Evolutionary conservation across 2,888 invertebrate genomes (phyloP), one percentile per base, ranked within the genome.

Genomic region (Tetranychus piercei): DNA sequence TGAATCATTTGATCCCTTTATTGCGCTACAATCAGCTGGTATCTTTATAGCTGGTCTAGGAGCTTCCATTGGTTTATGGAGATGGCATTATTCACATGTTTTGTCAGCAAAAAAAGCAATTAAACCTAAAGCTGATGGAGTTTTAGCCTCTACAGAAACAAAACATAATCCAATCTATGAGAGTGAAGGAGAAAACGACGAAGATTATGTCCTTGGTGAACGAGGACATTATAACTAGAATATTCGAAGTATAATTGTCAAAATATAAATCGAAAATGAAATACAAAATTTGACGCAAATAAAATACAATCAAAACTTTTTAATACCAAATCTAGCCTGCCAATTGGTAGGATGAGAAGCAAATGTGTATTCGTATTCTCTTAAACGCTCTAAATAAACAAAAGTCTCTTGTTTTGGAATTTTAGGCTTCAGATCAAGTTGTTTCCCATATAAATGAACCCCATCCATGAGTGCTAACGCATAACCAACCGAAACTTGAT

Each of bases 401-500:
- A 64, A 73, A 20, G 23, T 20, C 22, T 73, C 11, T 34, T n/a
- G 55, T 6, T 73, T 20, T 15, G 34, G 20, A 22, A 73, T 67
- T 43, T 75, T 75, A 5, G 75, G 75, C 23, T 72, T 18, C 15
- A 75, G 20, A 64, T 65, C 15, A 20, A 75, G 23, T 20, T 64
- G 18, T 8, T 22, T 15, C 22, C 72, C 75, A 66, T 55, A 75
- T 8, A 75, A 44, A 20, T 72, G 20, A 9, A 75, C 64, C 20
- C 75, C 75, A 34, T 75, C 72, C 34, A 75, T 45, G 22, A 75
- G 18, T 15, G 75, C 75, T 18, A 72, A 15, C 5, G 65, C 20
- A 45, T 73, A 75, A 6, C 65, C 72, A 64, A 75, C 75, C n/a
- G 72, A 73, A 20, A 73, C 75, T 43, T 45, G 15, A 64, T 75